Conservation (phyloP, 2,113 vertebrate species). For the Platysteira castanea region DNA sequence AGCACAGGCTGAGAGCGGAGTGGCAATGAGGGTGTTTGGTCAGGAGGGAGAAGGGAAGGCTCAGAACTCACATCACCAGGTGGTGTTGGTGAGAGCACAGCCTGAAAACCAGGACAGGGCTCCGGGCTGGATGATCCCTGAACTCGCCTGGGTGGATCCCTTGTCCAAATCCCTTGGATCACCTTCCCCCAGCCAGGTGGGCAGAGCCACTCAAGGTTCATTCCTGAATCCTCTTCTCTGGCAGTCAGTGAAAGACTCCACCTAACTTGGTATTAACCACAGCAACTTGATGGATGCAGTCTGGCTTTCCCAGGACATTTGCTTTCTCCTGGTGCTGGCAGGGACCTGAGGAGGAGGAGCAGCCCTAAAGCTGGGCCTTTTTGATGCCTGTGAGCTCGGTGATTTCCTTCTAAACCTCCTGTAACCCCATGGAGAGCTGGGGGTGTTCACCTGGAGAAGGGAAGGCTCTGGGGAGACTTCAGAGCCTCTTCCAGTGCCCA, state of each 20-base stretch:
- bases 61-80: accelerated
- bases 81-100: background rate
- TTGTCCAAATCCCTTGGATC: background rate
- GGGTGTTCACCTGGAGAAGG: accelerated
- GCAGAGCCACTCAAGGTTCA: background rate
- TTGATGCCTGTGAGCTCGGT: background rate
- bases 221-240: background rate
- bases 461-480: background rate
- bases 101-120: background rate
- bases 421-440: background rate
- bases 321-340: background rate
- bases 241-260: background rate
- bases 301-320: background rate
- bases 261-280: background rate
- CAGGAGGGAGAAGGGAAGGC: background rate
- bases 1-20: accelerated
- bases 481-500: background rate
- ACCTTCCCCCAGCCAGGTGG: background rate
- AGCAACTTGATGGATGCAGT: background rate
- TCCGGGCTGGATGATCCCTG: background rate
- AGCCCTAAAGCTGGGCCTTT: background rate
- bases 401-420: background rate
- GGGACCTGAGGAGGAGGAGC: background rate
- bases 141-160: background rate
- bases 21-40: background rate